Evolutionary conservation across 2,113 vertebrate genomes (phyloP), one percentile per base, ranked within the genome.

Genomic region (Triplophysa siluroides): DNA sequence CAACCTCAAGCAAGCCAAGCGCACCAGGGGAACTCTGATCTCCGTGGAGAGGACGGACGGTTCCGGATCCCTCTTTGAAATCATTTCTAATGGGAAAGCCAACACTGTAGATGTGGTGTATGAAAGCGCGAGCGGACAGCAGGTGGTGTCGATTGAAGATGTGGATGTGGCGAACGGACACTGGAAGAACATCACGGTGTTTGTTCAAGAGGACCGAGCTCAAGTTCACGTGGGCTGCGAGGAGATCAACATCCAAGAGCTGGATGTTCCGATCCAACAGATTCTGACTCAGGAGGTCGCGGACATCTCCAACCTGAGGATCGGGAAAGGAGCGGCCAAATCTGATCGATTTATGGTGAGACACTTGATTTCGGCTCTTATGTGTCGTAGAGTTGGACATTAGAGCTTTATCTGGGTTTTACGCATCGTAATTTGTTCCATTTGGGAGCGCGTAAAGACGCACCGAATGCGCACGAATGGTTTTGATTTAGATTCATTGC

Each of bases 171-270:
- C 96, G 62, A 95, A 91, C 0, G 95, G 95, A 62, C 94, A 95
- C 3, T 99, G 98, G 98, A 96, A 93, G 92, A 98, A 96, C 85
- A 94, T 99, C 92, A 98, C 95, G 2, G 93, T 99, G 81, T 98
- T 99, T 65, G 93, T 99, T 71, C 95, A 99, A 84, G 96, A 98
- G 54, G 97, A 99, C 80, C 90, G 93, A 11, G 98, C 95, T 26
- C 95, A 98, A 77, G 94, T 99, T 1, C 96, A 94, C 23, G 94
- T 98, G 2, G 98, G 96, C 41, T 99, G 98, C 73, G 96, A 98
- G 66, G 95, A 96, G 89, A 93, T 99, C 91, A 93, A 96, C 62
- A 94, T 88, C 0, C 91, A 92, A 0, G 97, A 98, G 83, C 82
- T 99, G 82, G 97, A 98, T 9, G 90, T 94, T 47, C 94, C 96